A percentile compares a stretch with the other conserved stretches of the same genome.
Evolutionary conservation across 2,113 vertebrate species (phyloP).

Genomic region (Toxostoma redivivum): DNA sequence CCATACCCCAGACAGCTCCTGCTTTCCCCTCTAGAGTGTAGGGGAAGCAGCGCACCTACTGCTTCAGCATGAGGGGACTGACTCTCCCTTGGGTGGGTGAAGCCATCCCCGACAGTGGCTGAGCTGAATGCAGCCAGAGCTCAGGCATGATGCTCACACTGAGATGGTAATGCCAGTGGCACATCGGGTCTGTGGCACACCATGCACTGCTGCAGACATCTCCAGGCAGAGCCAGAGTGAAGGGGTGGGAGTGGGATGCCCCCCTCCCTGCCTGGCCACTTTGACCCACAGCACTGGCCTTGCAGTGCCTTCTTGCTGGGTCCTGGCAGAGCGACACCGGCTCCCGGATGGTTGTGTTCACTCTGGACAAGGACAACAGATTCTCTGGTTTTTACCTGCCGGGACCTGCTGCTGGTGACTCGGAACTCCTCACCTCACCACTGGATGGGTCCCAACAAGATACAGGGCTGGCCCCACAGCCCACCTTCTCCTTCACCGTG

Average conservation of each 20-base stretch:
- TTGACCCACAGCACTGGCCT: neutral
- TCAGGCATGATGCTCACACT: rapidly evolving
- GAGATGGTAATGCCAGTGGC: rapidly evolving
- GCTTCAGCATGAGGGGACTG: neutral
- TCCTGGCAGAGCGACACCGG: neutral
- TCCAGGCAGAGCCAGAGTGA: neutral
- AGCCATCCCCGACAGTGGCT: rapidly evolving
- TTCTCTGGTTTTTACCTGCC: neutral
- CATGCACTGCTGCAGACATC: neutral
- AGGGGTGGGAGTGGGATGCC: neutral
- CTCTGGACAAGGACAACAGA: neutral
- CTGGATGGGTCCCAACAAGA: slow-evolving; percentile 31
- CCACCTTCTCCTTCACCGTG: neutral
- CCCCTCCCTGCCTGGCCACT: rapidly evolving
- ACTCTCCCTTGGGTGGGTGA: neutral
- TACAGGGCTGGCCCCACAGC: neutral
- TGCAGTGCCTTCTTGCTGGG: slow-evolving; percentile 12
- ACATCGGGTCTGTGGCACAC: rapidly evolving
- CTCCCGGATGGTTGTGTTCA: neutral
- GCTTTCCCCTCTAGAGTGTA: rapidly evolving
- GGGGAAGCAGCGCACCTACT: rapidly evolving
- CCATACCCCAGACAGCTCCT: neutral
- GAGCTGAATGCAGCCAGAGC: neutral
- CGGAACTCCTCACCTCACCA: neutral
- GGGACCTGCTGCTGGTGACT: rapidly evolving